Percentiles rank a stretch among this genome's conserved stretches.
phyloP scores from a whole-genome alignment of 2,888 invertebrate species.

The Apotomis turbidana region DNA sequence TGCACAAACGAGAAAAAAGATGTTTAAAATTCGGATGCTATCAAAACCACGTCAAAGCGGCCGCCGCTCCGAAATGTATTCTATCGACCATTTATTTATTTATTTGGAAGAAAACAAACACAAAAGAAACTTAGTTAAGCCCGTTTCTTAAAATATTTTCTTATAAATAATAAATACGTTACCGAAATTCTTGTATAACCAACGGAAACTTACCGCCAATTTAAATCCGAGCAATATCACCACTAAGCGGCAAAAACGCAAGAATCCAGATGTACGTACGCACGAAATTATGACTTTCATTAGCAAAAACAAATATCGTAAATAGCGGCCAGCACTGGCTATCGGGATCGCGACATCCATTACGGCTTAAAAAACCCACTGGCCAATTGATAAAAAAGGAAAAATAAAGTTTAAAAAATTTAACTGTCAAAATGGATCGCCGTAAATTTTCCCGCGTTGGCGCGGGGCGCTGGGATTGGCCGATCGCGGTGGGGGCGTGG shows the following conservation, averaged over 20 bases:
- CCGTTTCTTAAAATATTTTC: slow-evolving; percentile 34
- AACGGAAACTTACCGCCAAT: slow-evolving; percentile 29
- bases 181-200: slow-evolving; percentile 33
- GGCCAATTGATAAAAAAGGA: slow-evolving; percentile 58
- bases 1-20: slow-evolving; percentile 47
- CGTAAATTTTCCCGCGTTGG: slow-evolving; percentile 74
- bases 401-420: slow-evolving; percentile 71
- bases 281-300: slow-evolving; percentile 64
- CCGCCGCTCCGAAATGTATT: slow-evolving; percentile 45
- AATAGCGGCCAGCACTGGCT: slow-evolving; percentile 71
- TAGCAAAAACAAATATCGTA: slow-evolving; percentile 74
- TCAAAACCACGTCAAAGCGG: slow-evolving; percentile 50
- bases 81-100: slow-evolving; percentile 41
- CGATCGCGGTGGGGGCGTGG: slow-evolving; percentile 66
- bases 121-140: slow-evolving; percentile 30
- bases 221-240: slow-evolving; percentile 40
- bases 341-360: slow-evolving; percentile 70
- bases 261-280: slow-evolving; percentile 46
- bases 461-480: slow-evolving; percentile 64
- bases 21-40: slow-evolving; percentile 54
- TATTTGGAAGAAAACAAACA: slow-evolving; percentile 25
- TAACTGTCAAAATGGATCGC: slow-evolving; percentile 81
- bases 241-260: slow-evolving; percentile 43
- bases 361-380: slow-evolving; percentile 64
- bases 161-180: slow-evolving; percentile 39